Evolutionary conservation across 2,797 vertebrate species (phyloP).

Genomic region (Nannoperca australis): DNA sequence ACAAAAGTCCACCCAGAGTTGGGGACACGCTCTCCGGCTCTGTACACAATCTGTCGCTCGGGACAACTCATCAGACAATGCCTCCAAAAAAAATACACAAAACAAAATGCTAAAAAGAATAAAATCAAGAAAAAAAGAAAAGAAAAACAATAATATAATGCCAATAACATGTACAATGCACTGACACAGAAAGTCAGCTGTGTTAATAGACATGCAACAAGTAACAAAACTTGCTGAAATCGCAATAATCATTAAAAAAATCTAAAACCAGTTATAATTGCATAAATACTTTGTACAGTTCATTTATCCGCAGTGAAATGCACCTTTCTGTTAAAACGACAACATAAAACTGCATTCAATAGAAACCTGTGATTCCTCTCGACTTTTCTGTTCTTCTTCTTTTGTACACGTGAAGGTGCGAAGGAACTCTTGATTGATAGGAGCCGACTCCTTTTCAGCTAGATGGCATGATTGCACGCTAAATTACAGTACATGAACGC

Average conservation of each 20-base stretch:
- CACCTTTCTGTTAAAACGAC: constrained; percentile 87
- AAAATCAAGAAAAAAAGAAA: constrained; percentile 51
- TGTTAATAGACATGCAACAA: constrained; percentile 99
- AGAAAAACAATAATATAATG: constrained; percentile 60
- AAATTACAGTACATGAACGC: constrained; percentile 84
- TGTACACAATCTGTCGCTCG: constrained; percentile 89
- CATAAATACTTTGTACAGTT: constrained; percentile 99
- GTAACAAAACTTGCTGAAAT: constrained; percentile 99
- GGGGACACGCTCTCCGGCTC: constrained; percentile 86
- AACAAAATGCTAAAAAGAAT: neutral
- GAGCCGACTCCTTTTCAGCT: constrained; percentile 83
- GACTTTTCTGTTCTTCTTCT: neutral
- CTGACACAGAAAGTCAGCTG: constrained; percentile 99
- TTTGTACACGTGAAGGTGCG: constrained; percentile 94
- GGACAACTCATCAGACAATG: constrained; percentile 85
- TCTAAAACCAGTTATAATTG: constrained; percentile 95
- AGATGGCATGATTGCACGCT: constrained; percentile 86
- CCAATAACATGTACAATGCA: constrained; percentile 93
- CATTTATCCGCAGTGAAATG: constrained; percentile 89
- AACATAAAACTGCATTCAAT: constrained; percentile 83
- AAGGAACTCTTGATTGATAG: constrained; percentile 86
- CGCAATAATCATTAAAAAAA: constrained; percentile 92
- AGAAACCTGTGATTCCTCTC: constrained; percentile 82
- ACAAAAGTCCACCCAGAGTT: constrained; percentile 93
- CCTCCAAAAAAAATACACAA: constrained; percentile 35